phyloP scores from a whole-genome alignment of 2,888 invertebrate genomes.

The Pyrgus malvae region DNA sequence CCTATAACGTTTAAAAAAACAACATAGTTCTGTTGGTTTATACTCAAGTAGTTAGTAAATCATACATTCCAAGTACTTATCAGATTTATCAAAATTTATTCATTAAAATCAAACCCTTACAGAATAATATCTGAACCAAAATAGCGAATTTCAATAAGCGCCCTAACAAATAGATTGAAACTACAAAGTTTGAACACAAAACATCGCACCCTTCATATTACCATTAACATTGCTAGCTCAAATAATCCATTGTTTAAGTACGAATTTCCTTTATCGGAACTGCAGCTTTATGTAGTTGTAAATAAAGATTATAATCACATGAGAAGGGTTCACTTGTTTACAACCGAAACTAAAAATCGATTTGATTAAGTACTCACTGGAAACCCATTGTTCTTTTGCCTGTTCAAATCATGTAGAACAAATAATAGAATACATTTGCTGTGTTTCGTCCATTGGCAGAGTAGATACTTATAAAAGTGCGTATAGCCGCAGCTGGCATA shows the following conservation, averaged over 20 bases:
- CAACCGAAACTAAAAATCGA: constrained; percentile 50
- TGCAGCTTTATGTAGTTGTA: neutral
- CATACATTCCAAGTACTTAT: neutral
- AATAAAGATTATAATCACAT: constrained; percentile 15
- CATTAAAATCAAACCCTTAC: neutral
- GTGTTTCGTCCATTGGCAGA: neutral
- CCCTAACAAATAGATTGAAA: constrained; percentile 13
- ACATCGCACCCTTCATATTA: constrained; percentile 55
- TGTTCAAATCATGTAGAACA: constrained; percentile 13
- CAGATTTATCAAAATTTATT: neutral
- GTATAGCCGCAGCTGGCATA: too few relatives aligned
- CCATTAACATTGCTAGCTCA: constrained; percentile 59
- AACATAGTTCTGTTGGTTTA: too few relatives aligned
- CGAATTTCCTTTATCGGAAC: constrained; percentile 34
- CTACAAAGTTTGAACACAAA: constrained; percentile 17
- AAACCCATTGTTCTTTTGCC: constrained; percentile 49
- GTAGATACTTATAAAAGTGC: too few relatives aligned
- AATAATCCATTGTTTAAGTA: constrained; percentile 60
- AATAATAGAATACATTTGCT: constrained; percentile 4
- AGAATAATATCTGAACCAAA: neutral
- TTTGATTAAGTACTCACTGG: constrained; percentile 61
- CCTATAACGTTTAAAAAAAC: too few relatives aligned
- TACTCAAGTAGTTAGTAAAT: too few relatives aligned
- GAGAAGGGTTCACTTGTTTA: constrained; percentile 32
- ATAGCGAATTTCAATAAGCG: constrained; percentile 7